Evolutionary conservation across 2,113 vertebrate genomes (phyloP).

Genomic region (Electrona antarctica): DNA sequence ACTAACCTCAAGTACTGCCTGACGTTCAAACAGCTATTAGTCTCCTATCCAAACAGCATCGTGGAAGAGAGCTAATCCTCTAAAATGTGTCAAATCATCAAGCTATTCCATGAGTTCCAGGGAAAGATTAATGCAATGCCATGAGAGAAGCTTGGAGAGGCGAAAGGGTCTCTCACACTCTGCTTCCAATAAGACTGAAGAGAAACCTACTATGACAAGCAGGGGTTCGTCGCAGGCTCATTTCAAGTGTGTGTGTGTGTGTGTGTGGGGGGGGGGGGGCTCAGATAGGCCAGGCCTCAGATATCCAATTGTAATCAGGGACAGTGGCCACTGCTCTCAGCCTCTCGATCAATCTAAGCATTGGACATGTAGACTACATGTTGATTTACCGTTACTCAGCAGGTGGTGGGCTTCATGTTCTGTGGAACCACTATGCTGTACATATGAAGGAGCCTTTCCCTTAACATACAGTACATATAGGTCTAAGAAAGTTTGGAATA

Average conservation of each 20-base stretch:
- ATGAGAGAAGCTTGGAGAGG: constrained; percentile 35
- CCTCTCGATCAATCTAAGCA: no score
- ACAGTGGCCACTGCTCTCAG: constrained; percentile 21
- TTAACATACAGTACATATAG: no score
- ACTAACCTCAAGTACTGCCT: constrained; percentile 54
- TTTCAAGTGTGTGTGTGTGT: constrained; percentile 31
- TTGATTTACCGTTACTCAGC: no score
- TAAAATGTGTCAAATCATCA: neutral
- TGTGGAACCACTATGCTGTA: no score
- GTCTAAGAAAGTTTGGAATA: no score
- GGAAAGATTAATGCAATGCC: constrained; percentile 31
- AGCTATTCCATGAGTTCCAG: constrained; percentile 42
- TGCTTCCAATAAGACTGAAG: constrained; percentile 56
- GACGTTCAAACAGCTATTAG: constrained; percentile 14
- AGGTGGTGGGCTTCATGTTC: no score
- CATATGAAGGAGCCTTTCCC: no score
- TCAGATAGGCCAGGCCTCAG: constrained; percentile 82
- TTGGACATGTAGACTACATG: no score
- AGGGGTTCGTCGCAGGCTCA: constrained; percentile 39
- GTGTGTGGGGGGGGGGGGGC: constrained; percentile 35
- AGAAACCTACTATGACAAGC: constrained; percentile 43
- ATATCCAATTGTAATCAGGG: constrained; percentile 78
- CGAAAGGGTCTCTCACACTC: constrained; percentile 38
- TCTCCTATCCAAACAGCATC: constrained; percentile 43
- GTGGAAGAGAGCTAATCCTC: constrained; percentile 5